These are phyloP conservation scores for Melanotaenia trifasciata DNA, from an alignment of 2,797 vertebrate genomes.

Conservation along the genomic window DNA sequence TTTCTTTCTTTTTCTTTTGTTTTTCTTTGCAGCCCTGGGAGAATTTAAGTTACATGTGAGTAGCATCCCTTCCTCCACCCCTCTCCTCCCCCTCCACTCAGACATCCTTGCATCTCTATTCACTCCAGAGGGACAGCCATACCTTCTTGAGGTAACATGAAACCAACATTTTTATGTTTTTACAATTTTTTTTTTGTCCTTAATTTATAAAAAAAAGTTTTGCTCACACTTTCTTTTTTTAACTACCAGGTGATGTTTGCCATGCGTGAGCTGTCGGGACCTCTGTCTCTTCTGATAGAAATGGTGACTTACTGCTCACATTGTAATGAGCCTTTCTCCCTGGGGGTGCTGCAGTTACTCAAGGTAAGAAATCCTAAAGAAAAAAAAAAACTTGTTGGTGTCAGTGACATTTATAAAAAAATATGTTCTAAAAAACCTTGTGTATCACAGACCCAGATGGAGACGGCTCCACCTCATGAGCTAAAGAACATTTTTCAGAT, in stretches of 20 bases:
- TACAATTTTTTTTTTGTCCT: neutral
- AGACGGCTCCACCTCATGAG: conserved; percentile 95
- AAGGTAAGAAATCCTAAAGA: conserved; percentile 84
- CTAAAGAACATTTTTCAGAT: conserved; percentile 97
- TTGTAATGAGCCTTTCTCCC: conserved; percentile 95
- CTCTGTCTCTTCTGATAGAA: conserved; percentile 90
- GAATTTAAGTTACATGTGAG: conserved; percentile 84
- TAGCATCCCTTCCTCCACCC: conserved; percentile 77
- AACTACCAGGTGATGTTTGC: conserved; percentile 93
- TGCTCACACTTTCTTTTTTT: neutral
- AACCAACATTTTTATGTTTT: neutral
- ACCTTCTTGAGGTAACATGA: conserved; percentile 91
- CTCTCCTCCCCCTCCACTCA: conserved; percentile 88
- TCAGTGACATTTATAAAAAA: neutral
- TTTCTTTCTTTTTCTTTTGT: neutral
- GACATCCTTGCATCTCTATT: conserved; percentile 93
- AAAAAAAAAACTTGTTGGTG: neutral
- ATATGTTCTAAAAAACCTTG: conserved; percentile 1
- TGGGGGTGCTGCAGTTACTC: conserved; percentile 91
- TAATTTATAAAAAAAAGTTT: neutral
- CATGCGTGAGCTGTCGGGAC: conserved; percentile 93
- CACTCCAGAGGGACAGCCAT: conserved; percentile 93
- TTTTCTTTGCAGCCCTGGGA: conserved; percentile 84
- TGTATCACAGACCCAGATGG: conserved; percentile 89
- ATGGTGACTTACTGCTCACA: conserved; percentile 95